phyloP scores from a whole-genome alignment of 2,113 vertebrate species.

The Pomatorhinus ruficollis region DNA sequence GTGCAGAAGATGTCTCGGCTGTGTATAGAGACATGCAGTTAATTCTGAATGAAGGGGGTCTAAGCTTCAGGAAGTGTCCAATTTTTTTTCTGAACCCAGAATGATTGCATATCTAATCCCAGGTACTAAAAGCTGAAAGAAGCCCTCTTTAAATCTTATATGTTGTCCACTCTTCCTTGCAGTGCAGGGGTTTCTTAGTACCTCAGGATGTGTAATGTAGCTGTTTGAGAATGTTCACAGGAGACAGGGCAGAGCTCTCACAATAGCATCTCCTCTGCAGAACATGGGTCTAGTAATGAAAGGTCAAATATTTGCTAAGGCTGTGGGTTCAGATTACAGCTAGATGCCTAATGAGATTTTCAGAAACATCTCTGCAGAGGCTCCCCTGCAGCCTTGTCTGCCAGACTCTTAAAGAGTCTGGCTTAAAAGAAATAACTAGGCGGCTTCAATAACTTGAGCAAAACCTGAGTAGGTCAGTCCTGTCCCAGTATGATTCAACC shows the following conservation, averaged over 20 bases:
- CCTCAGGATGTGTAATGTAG: neutral
- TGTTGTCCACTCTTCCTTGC: neutral
- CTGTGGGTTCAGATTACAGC: neutral
- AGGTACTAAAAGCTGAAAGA: neutral
- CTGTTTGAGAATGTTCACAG: neutral
- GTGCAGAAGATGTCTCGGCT: neutral
- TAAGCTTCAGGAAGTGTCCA: neutral
- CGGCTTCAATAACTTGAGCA: neutral
- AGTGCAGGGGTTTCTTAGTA: neutral
- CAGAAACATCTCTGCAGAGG: neutral
- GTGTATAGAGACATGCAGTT: neutral
- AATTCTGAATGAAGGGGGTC: neutral
- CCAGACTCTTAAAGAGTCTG: neutral
- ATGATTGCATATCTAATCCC: neutral
- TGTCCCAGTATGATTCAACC: slow-evolving; percentile 11
- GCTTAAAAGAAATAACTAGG: neutral
- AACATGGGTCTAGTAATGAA: neutral
- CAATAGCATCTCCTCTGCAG: neutral
- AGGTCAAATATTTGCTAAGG: slow-evolving; percentile 20
- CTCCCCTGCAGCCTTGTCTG: neutral
- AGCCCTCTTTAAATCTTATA: neutral
- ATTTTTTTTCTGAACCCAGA: neutral
- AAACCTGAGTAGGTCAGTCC: slow-evolving; percentile 13
- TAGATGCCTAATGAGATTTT: slow-evolving; percentile 27
- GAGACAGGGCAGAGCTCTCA: neutral